A percentile compares a stretch with the other conserved stretches of the same genome.
Conservation (phyloP, 2,888 invertebrate species). For the Drosophila parthenogenetica region DNA sequence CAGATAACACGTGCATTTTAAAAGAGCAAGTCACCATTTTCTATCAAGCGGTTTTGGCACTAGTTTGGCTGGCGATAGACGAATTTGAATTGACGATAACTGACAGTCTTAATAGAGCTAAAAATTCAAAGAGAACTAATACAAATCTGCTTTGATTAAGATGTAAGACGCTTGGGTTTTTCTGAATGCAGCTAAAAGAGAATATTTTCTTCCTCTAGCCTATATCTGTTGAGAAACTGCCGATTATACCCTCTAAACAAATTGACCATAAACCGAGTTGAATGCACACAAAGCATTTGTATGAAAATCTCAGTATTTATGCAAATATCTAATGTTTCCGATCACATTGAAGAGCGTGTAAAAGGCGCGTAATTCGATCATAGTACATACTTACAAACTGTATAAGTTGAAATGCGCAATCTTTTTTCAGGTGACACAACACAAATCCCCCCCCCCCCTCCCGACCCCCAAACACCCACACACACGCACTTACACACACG, state of each 20-base stretch:
- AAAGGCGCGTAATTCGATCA: conserved; percentile 70
- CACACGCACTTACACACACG: conserved; percentile 11
- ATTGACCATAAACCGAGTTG: conserved; percentile 32
- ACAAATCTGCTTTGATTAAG: no score
- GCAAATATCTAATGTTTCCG: conserved; percentile 49
- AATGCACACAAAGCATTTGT: conserved; percentile 30
- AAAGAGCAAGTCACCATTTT: no score
- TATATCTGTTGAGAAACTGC: neutral
- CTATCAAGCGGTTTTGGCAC: no score
- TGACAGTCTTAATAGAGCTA: no score
- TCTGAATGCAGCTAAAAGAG: no score
- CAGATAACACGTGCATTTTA: no score
- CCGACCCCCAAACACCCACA: no score
- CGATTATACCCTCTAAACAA: conserved; percentile 30
- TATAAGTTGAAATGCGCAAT: conserved; percentile 33
- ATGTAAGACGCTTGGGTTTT: no score
- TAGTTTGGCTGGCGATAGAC: no score
- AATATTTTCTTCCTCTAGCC: no score
- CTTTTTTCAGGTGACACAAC: conserved; percentile 49
- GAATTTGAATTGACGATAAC: no score
- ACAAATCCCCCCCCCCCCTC: conserved; percentile 43
- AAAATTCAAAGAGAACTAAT: no score
- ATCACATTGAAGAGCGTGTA: conserved; percentile 56
- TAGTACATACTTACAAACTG: conserved; percentile 28
- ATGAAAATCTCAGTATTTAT: conserved; percentile 37